Percentiles rank a stretch among this genome's conserved stretches.
Conservation (phyloP, 2,888 invertebrate species). For the Sphecodes monilicornis region DNA sequence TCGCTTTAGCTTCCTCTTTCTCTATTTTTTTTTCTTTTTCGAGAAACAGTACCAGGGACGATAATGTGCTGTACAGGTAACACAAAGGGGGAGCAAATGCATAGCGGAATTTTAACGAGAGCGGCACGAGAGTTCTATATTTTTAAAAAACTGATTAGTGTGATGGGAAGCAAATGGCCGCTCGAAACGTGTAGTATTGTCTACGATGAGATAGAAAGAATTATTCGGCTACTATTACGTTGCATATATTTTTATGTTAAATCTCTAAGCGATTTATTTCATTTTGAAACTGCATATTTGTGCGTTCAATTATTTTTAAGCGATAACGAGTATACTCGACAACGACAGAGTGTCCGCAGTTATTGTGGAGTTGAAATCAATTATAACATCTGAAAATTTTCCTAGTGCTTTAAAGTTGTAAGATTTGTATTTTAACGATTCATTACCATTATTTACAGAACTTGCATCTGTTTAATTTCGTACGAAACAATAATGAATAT, state of each 20-base stretch:
- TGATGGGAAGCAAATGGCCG: not conserved
- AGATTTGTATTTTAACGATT: no score
- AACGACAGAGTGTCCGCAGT: not conserved
- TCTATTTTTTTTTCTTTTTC: not conserved
- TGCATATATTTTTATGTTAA: not conserved
- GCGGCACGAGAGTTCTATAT: not conserved
- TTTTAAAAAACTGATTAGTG: not conserved
- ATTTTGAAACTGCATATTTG: not conserved
- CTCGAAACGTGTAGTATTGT: not conserved
- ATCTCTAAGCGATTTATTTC: not conserved
- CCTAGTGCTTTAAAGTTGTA: no score
- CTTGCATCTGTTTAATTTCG: no score
- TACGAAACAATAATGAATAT: no score
- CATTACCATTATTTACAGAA: no score
- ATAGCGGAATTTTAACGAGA: not conserved
- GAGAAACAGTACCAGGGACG: slow-evolving; percentile 8
- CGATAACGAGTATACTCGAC: no score
- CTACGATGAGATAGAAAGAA: not conserved
- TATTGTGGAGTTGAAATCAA: not conserved
- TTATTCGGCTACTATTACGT: not conserved
- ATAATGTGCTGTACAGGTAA: slow-evolving; percentile 9
- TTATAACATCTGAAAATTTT: no score
- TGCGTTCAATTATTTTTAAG: not conserved
- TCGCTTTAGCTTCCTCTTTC: not conserved
- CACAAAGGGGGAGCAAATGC: not conserved